These are phyloP conservation scores for Notothenia coriiceps DNA, from an alignment of 2,113 vertebrate genomes.

Conservation along the genomic window DNA sequence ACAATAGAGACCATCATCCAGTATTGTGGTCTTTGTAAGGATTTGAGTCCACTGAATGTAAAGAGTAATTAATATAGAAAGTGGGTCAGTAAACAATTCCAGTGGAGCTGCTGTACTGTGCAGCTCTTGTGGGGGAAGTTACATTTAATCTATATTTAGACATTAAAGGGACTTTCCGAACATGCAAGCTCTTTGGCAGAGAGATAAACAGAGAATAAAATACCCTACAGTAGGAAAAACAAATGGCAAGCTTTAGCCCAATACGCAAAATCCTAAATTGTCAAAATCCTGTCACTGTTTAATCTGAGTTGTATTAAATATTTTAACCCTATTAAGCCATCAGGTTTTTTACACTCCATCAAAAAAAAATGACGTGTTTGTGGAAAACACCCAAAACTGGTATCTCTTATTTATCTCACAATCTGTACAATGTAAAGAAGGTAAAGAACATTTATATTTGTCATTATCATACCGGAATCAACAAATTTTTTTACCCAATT, in stretches of 20 bases:
- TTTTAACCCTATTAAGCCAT: neutral
- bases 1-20: too few relatives aligned
- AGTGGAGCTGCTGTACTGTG: neutral
- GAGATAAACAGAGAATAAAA: too few relatives aligned
- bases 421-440: neutral
- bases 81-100: neutral
- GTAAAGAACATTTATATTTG: neutral
- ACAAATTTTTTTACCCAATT: neutral
- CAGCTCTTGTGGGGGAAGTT: neutral
- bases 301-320: neutral
- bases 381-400: neutral
- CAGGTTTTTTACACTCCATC: too few relatives aligned
- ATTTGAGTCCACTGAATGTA: neutral
- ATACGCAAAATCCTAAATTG: too few relatives aligned
- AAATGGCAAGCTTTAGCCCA: too few relatives aligned
- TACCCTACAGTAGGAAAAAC: too few relatives aligned
- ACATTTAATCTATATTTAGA: neutral
- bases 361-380: too few relatives aligned
- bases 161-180: too few relatives aligned
- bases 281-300: neutral
- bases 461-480: neutral
- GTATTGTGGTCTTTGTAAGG: neutral
- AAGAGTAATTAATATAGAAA: neutral
- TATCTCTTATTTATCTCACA: neutral
- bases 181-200: too few relatives aligned